Evolutionary conservation across 2,797 vertebrate genomes (phyloP).

Genomic region (Petrocephalus schoutedeni): DNA sequence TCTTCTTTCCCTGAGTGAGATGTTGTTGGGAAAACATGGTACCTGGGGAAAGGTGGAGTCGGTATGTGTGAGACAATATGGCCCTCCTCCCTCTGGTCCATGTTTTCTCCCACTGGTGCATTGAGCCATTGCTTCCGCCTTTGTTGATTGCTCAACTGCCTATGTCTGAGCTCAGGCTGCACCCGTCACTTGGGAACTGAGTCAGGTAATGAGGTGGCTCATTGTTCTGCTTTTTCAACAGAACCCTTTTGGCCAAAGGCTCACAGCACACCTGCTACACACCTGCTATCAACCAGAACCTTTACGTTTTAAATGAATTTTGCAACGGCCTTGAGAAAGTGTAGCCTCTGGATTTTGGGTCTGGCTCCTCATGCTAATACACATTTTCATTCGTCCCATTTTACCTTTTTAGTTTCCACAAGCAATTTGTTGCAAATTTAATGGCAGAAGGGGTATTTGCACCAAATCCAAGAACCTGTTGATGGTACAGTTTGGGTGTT

Average conservation of each 20-base stretch:
- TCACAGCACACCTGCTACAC: constrained; percentile 1
- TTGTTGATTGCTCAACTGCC: not conserved
- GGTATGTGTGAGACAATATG: not conserved
- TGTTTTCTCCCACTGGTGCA: not conserved
- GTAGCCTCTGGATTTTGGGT: not conserved
- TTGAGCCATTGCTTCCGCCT: not conserved
- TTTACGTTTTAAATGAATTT: not conserved
- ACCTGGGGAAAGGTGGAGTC: not conserved
- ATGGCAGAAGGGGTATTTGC: not conserved
- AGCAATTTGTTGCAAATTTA: not conserved
- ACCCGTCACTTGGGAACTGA: constrained; percentile 42
- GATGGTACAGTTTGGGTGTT: not conserved
- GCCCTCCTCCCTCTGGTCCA: not conserved
- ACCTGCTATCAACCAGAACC: not conserved
- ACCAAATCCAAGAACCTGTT: not conserved
- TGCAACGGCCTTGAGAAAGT: not conserved
- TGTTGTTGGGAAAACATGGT: not conserved
- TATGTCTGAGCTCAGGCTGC: constrained; percentile 23
- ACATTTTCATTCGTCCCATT: not conserved
- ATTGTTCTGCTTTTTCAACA: constrained; percentile 29
- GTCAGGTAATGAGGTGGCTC: constrained; percentile 47
- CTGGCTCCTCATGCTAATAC: not conserved
- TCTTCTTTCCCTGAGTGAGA: not conserved
- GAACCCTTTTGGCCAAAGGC: constrained; percentile 16
- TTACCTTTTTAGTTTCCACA: not conserved